Evolutionary conservation across 2,888 invertebrate genomes (phyloP).

Genomic region (Tachina fera): DNA sequence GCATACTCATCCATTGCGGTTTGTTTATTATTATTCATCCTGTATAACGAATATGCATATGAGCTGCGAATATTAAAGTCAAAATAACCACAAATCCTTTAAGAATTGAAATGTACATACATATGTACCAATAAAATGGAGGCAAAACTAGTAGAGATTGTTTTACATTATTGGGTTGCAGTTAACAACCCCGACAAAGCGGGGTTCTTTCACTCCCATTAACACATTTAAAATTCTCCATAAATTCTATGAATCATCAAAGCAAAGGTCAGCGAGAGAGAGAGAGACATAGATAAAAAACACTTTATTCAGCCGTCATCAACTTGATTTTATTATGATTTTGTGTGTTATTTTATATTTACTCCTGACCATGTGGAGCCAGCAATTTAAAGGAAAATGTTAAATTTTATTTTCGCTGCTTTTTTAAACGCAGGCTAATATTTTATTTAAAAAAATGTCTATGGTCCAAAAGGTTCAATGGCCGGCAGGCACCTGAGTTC

Average conservation of each 20-base stretch:
- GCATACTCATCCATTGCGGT: neutral
- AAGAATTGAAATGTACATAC: neutral
- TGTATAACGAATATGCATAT: no score
- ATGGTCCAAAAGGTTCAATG: constrained; percentile 16
- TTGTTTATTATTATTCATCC: neutral
- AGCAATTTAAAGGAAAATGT: constrained; percentile 15
- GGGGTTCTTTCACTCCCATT: neutral
- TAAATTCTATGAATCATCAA: neutral
- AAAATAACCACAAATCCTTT: constrained; percentile 5
- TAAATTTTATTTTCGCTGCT: neutral
- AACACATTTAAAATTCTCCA: neutral
- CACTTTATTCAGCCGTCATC: constrained; percentile 1
- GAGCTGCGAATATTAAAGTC: neutral
- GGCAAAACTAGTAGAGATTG: neutral
- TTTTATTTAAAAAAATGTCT: constrained; percentile 10
- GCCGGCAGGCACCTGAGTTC: constrained; percentile 21
- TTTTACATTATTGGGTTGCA: neutral
- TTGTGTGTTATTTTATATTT: neutral
- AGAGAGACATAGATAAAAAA: neutral
- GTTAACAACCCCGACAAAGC: constrained; percentile 2
- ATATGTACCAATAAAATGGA: neutral
- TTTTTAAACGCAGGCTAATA: constrained; percentile 12
- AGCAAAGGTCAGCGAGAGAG: neutral
- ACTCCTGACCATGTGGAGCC: constrained; percentile 6
- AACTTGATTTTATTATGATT: constrained; percentile 29